Base-by-base conservation (phyloP, 1,140 invertebrate species). In the Drosophila micromelanica region DNA sequence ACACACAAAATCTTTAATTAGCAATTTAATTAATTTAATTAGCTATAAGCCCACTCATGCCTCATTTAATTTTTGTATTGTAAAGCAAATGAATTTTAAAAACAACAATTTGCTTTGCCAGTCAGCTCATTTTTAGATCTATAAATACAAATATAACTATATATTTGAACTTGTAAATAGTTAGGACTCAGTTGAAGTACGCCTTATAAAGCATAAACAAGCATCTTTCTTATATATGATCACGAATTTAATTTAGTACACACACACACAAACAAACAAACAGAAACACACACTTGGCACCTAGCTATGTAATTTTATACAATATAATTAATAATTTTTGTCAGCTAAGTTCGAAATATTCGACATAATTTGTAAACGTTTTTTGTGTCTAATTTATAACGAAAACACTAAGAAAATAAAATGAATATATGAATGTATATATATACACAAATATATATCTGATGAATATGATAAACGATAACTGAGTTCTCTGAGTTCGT, bases 71-170 rank as follows among this genome's bases (percentile, higher is more conserved):
- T 56, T 60, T 20, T 40, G 57, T 67, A 71, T 46, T 52, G 54
- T 78, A 55, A 87, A 82, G 82, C 82, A 78, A 86, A 86, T 87
- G 55, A 82, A 87, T 86, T 86, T 86, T 86, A 82, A 67, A 87
- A 86, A 87, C 75, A 81, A 87, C 60, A 87, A 86, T 86, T 86
- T 86, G 82, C 82, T 86, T 86, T 78, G 63, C 72, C 73, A 72
- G 54, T 70, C 61, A 73, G 73, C 73, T 59, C 78, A 77, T 73
- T 54, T 42, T 54, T 42, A 69, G 62, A 9, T 17, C 15, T 11
- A 46, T 46, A 62, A 60, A 48, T 72, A 63, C 64, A 37, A 57
- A 48, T 46, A 69, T 76, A 76, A 75, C 13, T 59, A 55, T 69
- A 15, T 55, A 46, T 11, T 43, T 59, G 37, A 20, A 55, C 23